These are phyloP conservation scores for Dastarcus helophoroides DNA, from an alignment of 2,888 invertebrate genomes.

Conservation along the genomic window DNA sequence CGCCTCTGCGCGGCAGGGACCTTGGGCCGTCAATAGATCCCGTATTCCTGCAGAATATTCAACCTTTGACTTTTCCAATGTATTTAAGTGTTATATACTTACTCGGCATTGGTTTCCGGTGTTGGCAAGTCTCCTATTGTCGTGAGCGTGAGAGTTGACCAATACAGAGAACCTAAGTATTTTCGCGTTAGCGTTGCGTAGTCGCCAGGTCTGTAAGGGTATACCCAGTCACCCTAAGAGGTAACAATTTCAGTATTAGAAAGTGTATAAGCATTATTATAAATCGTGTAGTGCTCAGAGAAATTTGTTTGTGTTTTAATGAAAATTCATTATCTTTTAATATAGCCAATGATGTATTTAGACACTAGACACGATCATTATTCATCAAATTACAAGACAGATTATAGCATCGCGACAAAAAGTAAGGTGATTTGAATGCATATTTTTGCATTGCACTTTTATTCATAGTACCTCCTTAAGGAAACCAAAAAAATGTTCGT, in stretches of 20 bases:
- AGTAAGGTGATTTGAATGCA: too few relatives aligned
- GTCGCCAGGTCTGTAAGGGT: constrained; percentile 76
- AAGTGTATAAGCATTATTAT: neutral
- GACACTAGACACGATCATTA: too few relatives aligned
- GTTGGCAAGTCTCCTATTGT: constrained; percentile 94
- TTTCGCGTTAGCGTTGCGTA: constrained; percentile 84
- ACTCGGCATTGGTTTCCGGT: constrained; percentile 94
- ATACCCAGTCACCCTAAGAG: constrained; percentile 74
- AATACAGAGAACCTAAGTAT: constrained; percentile 89
- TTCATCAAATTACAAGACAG: too few relatives aligned
- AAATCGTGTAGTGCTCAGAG: too few relatives aligned
- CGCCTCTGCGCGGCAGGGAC: constrained; percentile 80
- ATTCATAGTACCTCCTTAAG: too few relatives aligned
- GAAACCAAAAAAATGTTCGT: too few relatives aligned
- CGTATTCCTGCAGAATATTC: constrained; percentile 31
- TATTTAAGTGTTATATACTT: constrained; percentile 44
- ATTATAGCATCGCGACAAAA: too few relatives aligned
- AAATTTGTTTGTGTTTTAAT: too few relatives aligned
- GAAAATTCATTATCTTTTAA: too few relatives aligned
- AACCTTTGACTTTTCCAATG: neutral
- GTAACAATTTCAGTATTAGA: constrained; percentile 1
- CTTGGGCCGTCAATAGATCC: constrained; percentile 68
- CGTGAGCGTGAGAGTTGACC: constrained; percentile 91
- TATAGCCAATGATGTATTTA: too few relatives aligned
- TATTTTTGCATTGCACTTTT: too few relatives aligned